phyloP scores from a whole-genome alignment of 2,888 invertebrate genomes.

The Tenthredo mesomela region DNA sequence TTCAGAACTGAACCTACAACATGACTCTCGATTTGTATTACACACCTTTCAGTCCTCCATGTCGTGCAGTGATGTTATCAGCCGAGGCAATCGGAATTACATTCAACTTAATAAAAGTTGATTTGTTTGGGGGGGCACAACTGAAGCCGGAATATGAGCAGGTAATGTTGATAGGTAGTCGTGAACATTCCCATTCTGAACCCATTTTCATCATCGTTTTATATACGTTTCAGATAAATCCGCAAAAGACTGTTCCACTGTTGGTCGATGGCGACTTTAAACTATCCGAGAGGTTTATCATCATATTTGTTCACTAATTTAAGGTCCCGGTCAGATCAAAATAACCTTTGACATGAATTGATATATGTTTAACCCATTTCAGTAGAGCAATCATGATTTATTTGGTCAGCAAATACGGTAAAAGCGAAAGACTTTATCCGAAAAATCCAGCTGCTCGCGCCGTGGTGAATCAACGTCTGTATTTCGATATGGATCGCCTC shows the following conservation, averaged over 20 bases:
- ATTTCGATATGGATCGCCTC: conserved; percentile 76
- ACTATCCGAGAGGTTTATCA: conserved; percentile 70
- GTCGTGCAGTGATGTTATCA: conserved; percentile 74
- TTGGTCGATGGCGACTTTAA: conserved; percentile 72
- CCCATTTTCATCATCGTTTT: conserved; percentile 52
- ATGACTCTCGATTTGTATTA: conserved; percentile 73
- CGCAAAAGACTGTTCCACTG: conserved; percentile 69
- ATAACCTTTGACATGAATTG: background rate
- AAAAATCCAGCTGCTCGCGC: conserved; percentile 75
- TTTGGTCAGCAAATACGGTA: conserved; percentile 78
- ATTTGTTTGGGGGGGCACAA: conserved; percentile 73
- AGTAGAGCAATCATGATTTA: conserved; percentile 79
- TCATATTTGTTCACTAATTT: conserved; percentile 23
- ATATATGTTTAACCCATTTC: conserved; percentile 54
- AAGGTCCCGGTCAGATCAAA: background rate
- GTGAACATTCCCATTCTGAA: background rate
- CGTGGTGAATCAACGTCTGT: conserved; percentile 75
- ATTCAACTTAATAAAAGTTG: conserved; percentile 72
- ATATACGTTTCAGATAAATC: conserved; percentile 67
- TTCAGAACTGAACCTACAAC: background rate
- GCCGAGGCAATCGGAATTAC: conserved; percentile 75
- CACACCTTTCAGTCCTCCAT: conserved; percentile 70
- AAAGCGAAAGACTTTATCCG: conserved; percentile 77
- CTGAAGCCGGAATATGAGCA: conserved; percentile 74
- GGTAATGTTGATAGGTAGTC: conserved; percentile 63